Evolutionary conservation across 30 jellyfish, hydroid and myxozoan species (phyloP).

Genomic region (Aurelia coerulea): DNA sequence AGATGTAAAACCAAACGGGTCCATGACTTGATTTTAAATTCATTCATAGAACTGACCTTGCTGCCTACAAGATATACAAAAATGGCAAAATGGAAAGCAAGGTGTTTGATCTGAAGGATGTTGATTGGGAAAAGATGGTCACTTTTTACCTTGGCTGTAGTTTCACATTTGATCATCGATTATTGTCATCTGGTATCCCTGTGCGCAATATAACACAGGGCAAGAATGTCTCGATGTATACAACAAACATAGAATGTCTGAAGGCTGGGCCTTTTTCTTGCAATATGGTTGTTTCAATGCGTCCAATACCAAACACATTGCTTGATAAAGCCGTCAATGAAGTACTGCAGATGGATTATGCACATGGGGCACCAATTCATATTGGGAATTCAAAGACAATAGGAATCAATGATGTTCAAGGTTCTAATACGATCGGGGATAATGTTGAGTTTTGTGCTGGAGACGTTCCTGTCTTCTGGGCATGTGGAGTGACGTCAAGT

Average conservation of each 20-base stretch:
- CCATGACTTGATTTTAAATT: too few species aligned
- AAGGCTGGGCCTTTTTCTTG: constrained; percentile 73
- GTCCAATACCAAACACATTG: constrained; percentile 62
- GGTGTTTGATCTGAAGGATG: constrained; percentile 18
- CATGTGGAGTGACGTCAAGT: constrained; percentile 93
- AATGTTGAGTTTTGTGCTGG: constrained; percentile 57
- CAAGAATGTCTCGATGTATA: constrained; percentile 75
- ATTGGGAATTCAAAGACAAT: constrained; percentile 82
- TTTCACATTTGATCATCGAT: constrained; percentile 79
- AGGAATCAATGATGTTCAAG: constrained; percentile 67
- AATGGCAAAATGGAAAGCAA: constrained; percentile 40
- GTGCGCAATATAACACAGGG: constrained; percentile 45
- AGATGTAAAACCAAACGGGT: too few species aligned
- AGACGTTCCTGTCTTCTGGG: constrained; percentile 96
- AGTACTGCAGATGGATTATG: constrained; percentile 65
- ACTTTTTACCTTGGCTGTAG: constrained; percentile 95
- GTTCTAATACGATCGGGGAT: constrained; percentile 50
- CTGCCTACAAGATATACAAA: constrained; percentile 71
- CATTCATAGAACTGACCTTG: constrained; percentile 75
- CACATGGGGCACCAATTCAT: constrained; percentile 98
- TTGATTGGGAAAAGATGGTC: constrained; percentile 80
- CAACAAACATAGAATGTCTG: constrained; percentile 67
- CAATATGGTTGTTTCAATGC: constrained; percentile 89
- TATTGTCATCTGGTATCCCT: constrained; percentile 76
- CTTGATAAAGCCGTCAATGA: constrained; percentile 64